phyloP scores from a whole-genome alignment of 2,888 invertebrate species.

The Luperina nickerlii region DNA sequence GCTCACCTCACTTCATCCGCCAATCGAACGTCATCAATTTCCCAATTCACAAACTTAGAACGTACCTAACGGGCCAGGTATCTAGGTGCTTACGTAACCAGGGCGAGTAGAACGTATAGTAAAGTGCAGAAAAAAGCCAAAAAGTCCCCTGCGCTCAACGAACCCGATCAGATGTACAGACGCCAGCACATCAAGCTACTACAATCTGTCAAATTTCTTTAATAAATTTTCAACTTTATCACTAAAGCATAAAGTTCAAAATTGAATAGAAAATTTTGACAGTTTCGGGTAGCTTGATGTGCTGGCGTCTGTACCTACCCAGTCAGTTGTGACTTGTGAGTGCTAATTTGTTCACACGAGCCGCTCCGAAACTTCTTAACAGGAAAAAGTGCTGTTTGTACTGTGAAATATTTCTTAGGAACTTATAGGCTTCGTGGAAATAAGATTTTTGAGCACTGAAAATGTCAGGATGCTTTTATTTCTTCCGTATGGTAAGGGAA shows the following conservation, averaged over 20 bases:
- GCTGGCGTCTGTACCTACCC: not conserved
- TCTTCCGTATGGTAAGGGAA: too few relatives aligned
- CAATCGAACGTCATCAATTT: not conserved
- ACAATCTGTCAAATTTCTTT: too few relatives aligned
- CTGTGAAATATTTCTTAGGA: not conserved
- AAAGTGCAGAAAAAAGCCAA: too few relatives aligned
- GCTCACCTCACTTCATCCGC: not conserved
- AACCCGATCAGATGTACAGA: too few relatives aligned
- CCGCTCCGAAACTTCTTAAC: not conserved
- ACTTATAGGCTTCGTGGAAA: not conserved
- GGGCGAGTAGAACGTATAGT: too few relatives aligned
- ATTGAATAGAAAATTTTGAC: too few relatives aligned
- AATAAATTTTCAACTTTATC: too few relatives aligned
- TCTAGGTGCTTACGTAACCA: too few relatives aligned
- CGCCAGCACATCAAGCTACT: too few relatives aligned
- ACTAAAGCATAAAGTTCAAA: too few relatives aligned
- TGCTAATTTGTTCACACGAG: slow-evolving; percentile 14
- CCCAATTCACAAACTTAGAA: not conserved
- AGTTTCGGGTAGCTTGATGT: too few relatives aligned
- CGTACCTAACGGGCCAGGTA: not conserved
- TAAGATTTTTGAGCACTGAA: not conserved
- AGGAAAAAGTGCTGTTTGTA: not conserved
- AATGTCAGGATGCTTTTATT: not conserved
- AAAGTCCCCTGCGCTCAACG: too few relatives aligned
- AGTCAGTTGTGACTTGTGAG: not conserved